These are phyloP conservation scores for Nowickia ferox DNA, from an alignment of 2,888 invertebrate genomes.

Conservation along the genomic window DNA sequence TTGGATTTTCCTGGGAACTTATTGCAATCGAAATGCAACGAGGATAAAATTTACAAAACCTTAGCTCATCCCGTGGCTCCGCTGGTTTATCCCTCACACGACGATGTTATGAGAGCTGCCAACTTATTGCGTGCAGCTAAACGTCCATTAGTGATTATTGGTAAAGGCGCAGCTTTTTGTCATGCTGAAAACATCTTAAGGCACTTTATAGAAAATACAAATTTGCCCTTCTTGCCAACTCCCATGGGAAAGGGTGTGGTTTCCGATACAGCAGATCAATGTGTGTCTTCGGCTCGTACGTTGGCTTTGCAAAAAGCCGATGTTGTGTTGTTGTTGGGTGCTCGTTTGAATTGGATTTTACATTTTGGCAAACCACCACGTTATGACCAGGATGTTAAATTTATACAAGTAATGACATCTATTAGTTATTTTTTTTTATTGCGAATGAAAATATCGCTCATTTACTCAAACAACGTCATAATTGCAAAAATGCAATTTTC, in stretches of 20 bases:
- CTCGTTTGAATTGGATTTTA: conserved; percentile 98
- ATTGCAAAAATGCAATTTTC: too few species aligned
- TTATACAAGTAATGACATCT: conserved; percentile 91
- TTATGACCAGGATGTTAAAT: conserved; percentile 91
- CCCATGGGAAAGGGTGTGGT: conserved; percentile 97
- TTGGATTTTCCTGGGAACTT: conserved; percentile 96
- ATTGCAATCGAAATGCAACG: conserved; percentile 84
- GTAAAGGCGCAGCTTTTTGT: conserved; percentile 94
- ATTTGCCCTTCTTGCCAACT: conserved; percentile 95
- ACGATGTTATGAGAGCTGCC: conserved; percentile 88
- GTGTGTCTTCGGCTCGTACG: conserved; percentile 94
- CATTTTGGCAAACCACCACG: conserved; percentile 97
- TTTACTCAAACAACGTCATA: too few species aligned
- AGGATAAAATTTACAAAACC: conserved; percentile 80
- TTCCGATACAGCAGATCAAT: conserved; percentile 87
- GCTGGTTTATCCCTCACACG: conserved; percentile 89
- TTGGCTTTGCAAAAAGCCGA: conserved; percentile 94
- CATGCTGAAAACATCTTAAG: conserved; percentile 89
- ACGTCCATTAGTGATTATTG: conserved; percentile 94
- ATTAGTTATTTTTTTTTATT: too few species aligned
- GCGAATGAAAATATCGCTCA: too few species aligned
- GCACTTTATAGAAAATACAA: conserved; percentile 88
- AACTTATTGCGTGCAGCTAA: conserved; percentile 88
- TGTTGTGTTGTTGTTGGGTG: conserved; percentile 93
- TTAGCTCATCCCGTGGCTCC: conserved; percentile 84